Percentiles rank a stretch among this genome's conserved stretches.
Evolutionary conservation across 2,888 invertebrate genomes (phyloP).

Genomic region (Limnephilus marmoratus): DNA sequence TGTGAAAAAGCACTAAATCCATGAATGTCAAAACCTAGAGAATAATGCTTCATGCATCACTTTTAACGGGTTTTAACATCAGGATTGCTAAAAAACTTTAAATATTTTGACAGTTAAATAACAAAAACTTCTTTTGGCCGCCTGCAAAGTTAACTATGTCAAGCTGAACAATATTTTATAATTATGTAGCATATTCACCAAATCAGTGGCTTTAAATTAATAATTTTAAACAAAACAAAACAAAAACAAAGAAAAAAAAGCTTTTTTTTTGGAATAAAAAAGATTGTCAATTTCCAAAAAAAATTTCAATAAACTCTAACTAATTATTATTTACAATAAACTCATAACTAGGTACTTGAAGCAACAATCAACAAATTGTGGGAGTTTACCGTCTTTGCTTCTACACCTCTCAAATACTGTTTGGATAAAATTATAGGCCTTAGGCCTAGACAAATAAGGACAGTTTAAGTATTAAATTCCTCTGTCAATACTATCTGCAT

Average conservation of each 20-base stretch:
- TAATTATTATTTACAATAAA: no score
- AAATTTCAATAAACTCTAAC: no score
- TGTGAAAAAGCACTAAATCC: not conserved
- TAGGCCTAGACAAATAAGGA: no score
- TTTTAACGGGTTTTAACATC: not conserved
- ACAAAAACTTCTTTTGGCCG: no score
- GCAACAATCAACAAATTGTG: not conserved
- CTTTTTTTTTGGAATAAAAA: not conserved
- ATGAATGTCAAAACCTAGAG: not conserved
- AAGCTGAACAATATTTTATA: not conserved
- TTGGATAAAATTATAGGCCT: no score
- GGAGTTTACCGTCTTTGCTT: no score
- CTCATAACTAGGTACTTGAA: not conserved
- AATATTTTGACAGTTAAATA: not conserved
- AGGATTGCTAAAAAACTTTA: not conserved
- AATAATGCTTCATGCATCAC: not conserved
- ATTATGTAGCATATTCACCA: not conserved
- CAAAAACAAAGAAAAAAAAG: no score
- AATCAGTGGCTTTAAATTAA: not conserved
- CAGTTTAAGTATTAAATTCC: no score
- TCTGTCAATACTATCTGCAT: no score
- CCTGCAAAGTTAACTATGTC: not conserved
- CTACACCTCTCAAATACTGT: no score
- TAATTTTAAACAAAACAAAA: no score
- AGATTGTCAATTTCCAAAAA: not conserved